These are phyloP conservation scores for Chesias legatella DNA, from an alignment of 2,888 invertebrate species.

Conservation along the genomic window DNA sequence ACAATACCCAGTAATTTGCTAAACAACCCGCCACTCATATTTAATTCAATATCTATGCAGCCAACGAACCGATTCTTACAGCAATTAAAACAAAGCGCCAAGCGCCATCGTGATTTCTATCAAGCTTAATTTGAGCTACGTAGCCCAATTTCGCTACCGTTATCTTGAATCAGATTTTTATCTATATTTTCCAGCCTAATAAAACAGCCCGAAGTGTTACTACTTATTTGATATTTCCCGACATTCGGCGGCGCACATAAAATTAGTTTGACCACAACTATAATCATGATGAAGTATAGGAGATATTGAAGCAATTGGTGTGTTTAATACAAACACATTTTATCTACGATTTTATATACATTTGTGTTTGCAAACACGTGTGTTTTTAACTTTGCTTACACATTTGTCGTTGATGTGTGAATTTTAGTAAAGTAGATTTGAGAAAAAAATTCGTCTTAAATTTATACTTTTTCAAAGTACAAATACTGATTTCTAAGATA, in stretches of 20 bases:
- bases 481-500: too few relatives aligned
- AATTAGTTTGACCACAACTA: not conserved
- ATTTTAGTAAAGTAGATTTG: too few relatives aligned
- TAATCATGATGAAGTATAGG: not conserved
- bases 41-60: constrained; percentile 13
- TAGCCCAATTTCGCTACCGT: constrained; percentile 16
- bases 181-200: constrained; percentile 21
- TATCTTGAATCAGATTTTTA: constrained; percentile 19
- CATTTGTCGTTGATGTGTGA: too few relatives aligned
- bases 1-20: constrained; percentile 7
- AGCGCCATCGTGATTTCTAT: constrained; percentile 17
- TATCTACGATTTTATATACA: too few relatives aligned
- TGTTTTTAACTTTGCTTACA: too few relatives aligned
- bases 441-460: too few relatives aligned
- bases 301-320: too few relatives aligned
- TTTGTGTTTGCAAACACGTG: too few relatives aligned
- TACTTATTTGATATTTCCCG: constrained; percentile 25
- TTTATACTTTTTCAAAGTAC: too few relatives aligned
- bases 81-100: constrained; percentile 17
- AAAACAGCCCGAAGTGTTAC: constrained; percentile 21
- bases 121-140: constrained; percentile 9
- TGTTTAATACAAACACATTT: too few relatives aligned
- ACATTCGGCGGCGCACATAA: constrained; percentile 12
- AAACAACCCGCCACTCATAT: constrained; percentile 14
- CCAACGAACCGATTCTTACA: constrained; percentile 10